Conservation (phyloP, 2,797 vertebrate genomes). For the Anolis apletophallus region DNA sequence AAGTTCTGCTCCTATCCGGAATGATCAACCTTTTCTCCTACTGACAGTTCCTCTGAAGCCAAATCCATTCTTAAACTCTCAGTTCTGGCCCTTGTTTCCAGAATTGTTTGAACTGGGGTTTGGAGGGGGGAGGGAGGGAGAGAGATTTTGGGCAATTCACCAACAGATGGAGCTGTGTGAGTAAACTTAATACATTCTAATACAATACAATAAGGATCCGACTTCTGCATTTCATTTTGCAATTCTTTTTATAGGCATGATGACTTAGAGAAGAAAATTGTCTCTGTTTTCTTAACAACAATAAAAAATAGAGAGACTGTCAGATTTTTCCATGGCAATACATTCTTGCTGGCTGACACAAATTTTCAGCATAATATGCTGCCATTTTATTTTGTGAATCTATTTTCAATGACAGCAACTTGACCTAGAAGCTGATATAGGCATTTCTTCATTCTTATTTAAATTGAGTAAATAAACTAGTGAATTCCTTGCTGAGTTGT, state of each 20-base stretch:
- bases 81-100: neutral
- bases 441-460: slow-evolving; percentile 17
- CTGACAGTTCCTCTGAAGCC: neutral
- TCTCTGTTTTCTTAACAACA: neutral
- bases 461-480: slow-evolving; percentile 26
- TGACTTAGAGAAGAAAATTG: neutral
- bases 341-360: neutral
- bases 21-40: no score
- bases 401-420: neutral
- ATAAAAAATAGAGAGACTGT: neutral
- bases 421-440: neutral
- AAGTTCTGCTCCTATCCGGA: neutral
- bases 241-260: neutral
- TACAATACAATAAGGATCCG: neutral
- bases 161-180: neutral
- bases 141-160: neutral
- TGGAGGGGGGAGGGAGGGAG: no score
- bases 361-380: neutral
- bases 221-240: neutral
- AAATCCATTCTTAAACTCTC: neutral
- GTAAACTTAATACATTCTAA: neutral
- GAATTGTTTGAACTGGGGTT: neutral
- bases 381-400: neutral
- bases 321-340: neutral
- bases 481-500: neutral